These are phyloP conservation scores for Sturnira hondurensis DNA, from an alignment of 2,113 vertebrate genomes.

Conservation along the genomic window DNA sequence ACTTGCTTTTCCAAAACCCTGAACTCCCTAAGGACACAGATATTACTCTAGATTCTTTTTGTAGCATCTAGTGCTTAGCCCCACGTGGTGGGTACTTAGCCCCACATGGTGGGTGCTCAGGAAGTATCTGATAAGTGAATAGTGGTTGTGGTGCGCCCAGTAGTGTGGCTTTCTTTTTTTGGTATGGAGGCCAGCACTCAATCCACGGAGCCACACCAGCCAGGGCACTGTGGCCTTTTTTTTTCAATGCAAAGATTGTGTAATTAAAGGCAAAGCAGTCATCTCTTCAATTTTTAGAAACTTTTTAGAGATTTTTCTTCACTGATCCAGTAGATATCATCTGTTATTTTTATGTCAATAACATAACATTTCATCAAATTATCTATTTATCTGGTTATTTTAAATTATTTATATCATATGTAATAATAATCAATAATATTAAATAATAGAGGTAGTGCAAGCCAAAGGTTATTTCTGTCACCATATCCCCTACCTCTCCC, in stretches of 20 bases:
- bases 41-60: neutral
- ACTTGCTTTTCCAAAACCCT: neutral
- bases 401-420: neutral
- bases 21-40: neutral
- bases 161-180: no score
- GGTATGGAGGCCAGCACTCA: no score
- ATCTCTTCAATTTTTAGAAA: neutral
- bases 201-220: no score
- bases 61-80: neutral
- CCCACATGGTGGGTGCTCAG: neutral
- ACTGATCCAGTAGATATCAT: neutral
- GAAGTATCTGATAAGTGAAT: neutral
- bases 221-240: neutral
- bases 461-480: neutral
- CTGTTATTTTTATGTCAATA: neutral
- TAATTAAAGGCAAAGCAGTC: neutral
- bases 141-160: neutral
- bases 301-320: neutral
- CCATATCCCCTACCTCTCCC: neutral
- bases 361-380: neutral
- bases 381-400: neutral
- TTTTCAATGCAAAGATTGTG: neutral
- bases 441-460: neutral
- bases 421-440: neutral
- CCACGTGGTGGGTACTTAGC: neutral